Conservation (phyloP, 2,113 vertebrate species). For the Seriola dumerili region DNA sequence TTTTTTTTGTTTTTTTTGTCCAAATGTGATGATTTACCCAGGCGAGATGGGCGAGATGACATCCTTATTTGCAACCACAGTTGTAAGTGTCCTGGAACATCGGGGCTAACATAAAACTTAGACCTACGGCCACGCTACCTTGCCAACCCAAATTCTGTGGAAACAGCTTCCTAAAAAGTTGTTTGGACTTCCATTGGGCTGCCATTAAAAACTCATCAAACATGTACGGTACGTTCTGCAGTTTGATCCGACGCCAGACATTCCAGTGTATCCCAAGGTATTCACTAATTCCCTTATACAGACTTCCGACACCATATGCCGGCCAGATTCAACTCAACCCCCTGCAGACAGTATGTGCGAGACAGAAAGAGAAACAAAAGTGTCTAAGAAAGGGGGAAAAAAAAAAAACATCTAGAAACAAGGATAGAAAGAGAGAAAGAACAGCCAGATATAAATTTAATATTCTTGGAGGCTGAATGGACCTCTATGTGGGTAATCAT, state of each 20-base stretch:
- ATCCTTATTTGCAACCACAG: conserved; percentile 27
- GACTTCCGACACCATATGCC: conserved; percentile 60
- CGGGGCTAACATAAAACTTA: conserved; percentile 2
- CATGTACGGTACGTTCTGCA: conserved; percentile 22
- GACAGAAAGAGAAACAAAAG: conserved; percentile 22
- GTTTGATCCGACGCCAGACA: conserved; percentile 56
- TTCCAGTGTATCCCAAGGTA: conserved; percentile 63
- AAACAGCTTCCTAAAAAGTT: conserved; percentile 30
- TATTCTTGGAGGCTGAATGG: conserved; percentile 45
- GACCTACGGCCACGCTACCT: background rate
- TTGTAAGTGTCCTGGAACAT: conserved; percentile 17
- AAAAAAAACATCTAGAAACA: background rate
- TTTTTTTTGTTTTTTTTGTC: background rate
- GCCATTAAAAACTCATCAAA: conserved; percentile 62
- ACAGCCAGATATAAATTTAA: conserved; percentile 17
- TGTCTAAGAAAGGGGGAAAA: background rate
- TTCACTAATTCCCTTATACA: conserved; percentile 55
- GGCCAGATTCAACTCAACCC: conserved; percentile 56
- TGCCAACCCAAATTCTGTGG: conserved; percentile 45
- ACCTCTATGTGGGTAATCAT: conserved; percentile 52
- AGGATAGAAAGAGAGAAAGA: background rate
- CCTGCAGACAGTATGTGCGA: conserved; percentile 42
- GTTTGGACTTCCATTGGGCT: conserved; percentile 21
- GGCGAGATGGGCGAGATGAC: background rate
- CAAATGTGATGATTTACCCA: conserved; percentile 9